Base-by-base conservation (phyloP, 2,113 vertebrate species). In the Lampris incognitus region DNA sequence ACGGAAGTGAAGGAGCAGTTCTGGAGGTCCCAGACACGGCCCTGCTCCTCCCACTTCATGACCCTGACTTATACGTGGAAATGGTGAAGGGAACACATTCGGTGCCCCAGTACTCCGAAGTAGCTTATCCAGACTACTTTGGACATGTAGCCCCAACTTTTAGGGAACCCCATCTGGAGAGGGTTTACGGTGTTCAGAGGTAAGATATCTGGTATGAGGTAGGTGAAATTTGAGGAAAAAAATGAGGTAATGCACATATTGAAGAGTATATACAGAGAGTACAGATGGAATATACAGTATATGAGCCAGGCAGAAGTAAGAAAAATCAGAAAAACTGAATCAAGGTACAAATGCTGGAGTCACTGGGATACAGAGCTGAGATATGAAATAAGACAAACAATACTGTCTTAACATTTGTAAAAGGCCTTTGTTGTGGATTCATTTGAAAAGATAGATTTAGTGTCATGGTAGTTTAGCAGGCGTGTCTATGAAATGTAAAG, bases 71-170 rank as follows among this genome's bases (percentile, higher is more conserved):
- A 37, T 99, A 99, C 56, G 94, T 99, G 64, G 96, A 97, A 82
- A 95, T 97, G 93, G 96, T 97, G 75, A 99, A 98, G 90, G 94
- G 70, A 24, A 99, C 98, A 0, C 92, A 85, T 60, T 99, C 98
- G 54, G 95, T 99, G 52, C 97, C 96, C 1, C 93, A 94, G 48
- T 99, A 98, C 63, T 94, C 96, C 50, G 98, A 99, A 83, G 97
- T 99, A 82, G 98, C 97, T 56, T 99, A 99, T 87, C 98, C 98
- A 51, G 98, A 99, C 92, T 99, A 99, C 92, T 99, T 97, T 89
- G 98, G 98, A 46, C 98, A 99, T 64, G 89, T 97, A 80, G 95
- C 97, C 5, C 97, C 96, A 44, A 92, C 94, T 4, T 96, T 96
- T 88, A 95, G 94, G 70, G 98, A 99, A 55, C 96, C 95, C 61